Evolutionary conservation across 30 jellyfish, hydroid and myxozoan genomes (phyloP), one percentile per base, ranked within the genome.

Genomic region (Morbakka virulenta): DNA sequence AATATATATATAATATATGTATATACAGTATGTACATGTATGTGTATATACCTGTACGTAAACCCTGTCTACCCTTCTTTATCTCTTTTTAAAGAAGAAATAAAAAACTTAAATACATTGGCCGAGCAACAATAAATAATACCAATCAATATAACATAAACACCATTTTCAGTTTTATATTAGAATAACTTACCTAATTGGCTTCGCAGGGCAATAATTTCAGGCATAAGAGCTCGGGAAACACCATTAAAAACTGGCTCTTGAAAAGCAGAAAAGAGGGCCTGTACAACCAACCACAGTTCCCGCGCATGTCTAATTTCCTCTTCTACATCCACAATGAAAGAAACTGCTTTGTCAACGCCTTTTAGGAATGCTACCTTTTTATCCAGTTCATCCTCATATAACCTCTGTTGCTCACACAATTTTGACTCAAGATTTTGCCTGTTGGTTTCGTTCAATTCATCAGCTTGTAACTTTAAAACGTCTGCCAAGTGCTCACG

Each of bases 191-290:
- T 36, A 91, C 98, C 98, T 64, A 95, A 66, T 13, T 62, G 62
- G 28, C 76, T 88, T 30, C 67, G 34, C 21, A 91, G 63, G 29
- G 98, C 47, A 31, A 65, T 21, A 22, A 91, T 71, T 52, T 91
- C 98, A 0, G 98, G 98, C 92, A 84, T 49, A 26, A 91, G 87
- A 30, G 61, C 81, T 52, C 91, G 67, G 12, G 98, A 75, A 47
- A 92, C 84, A n/a, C 98, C 98, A 71, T 70, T 66, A 14, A 25
- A 41, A 28, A 69, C 23, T 2, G 67, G 85, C 33, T 84, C 93
- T 32, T 63, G 73, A 85, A 91, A 52, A 67, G 95, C 91, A 21
- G 82, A 68, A 20, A 73, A 67, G 28, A 91, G 76, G 2, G 96
- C 84, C 48, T 84, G 95, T 29, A 77, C 86, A 41, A 96, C 96